Evolutionary conservation across 2,888 invertebrate genomes (phyloP).

Genomic region (Priocnemis perturbator): DNA sequence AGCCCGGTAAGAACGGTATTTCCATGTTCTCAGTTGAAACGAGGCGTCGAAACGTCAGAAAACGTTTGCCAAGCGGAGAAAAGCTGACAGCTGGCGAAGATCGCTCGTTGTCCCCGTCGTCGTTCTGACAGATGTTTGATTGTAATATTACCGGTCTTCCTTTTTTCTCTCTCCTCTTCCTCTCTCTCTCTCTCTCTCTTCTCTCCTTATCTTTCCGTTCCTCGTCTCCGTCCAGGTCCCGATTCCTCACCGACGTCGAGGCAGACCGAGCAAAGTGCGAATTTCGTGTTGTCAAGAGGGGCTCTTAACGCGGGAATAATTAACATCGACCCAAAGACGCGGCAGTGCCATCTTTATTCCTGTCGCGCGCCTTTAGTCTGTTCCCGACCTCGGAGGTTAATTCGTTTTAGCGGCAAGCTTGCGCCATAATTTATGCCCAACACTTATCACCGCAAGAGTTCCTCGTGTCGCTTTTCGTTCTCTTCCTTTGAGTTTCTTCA

Average conservation of each 20-base stretch:
- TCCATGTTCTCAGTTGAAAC: too few species aligned
- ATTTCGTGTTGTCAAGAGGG: slow-evolving; percentile 32
- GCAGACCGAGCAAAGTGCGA: slow-evolving; percentile 10
- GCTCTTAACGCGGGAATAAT: slow-evolving; percentile 46
- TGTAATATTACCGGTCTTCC: slow-evolving; percentile 11
- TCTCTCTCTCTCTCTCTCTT: neutral
- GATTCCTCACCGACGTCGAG: neutral
- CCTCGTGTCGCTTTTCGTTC: slow-evolving; percentile 18
- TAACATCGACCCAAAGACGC: slow-evolving; percentile 38
- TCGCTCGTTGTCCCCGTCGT: slow-evolving; percentile 24
- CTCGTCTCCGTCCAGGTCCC: slow-evolving; percentile 10
- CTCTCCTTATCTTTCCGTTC: neutral
- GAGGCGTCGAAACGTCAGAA: neutral
- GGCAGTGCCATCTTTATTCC: slow-evolving; percentile 50
- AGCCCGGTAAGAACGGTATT: too few species aligned
- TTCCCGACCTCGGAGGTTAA: slow-evolving; percentile 54
- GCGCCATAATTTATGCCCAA: slow-evolving; percentile 50
- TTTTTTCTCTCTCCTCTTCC: slow-evolving; percentile 1
- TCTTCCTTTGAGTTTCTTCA: neutral
- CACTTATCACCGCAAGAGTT: slow-evolving; percentile 34
- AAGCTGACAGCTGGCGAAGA: slow-evolving; percentile 15
- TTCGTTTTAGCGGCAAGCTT: slow-evolving; percentile 49
- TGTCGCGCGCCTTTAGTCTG: slow-evolving; percentile 49
- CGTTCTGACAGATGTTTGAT: slow-evolving; percentile 28
- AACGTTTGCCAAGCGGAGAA: neutral